Evolutionary conservation across 2,113 vertebrate genomes (phyloP).

Genomic region (Chaetura pelagica): DNA sequence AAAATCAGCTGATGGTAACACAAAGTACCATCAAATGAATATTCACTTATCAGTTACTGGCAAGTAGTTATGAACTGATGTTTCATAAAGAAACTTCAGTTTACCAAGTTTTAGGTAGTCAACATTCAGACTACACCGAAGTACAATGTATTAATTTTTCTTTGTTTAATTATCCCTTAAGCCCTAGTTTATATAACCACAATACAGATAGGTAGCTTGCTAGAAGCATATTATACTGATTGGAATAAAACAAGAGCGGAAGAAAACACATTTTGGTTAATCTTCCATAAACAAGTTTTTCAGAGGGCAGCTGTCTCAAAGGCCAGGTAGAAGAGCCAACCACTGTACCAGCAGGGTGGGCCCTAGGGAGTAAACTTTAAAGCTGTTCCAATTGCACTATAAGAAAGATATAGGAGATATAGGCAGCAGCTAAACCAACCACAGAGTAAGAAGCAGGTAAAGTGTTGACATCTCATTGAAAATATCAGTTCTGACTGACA

Average conservation of each 20-base stretch:
- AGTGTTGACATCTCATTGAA: neutral
- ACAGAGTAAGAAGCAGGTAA: neutral
- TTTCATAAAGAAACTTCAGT: neutral
- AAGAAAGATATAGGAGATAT: neutral
- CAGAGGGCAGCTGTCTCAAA: neutral
- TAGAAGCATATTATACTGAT: neutral
- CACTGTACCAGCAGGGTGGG: neutral
- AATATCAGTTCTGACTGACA: neutral
- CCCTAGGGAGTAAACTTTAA: neutral
- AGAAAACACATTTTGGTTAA: neutral
- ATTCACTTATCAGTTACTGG: neutral
- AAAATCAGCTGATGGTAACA: neutral
- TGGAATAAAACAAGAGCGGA: neutral
- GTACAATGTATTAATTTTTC: neutral
- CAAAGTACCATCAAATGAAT: neutral
- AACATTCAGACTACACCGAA: neutral
- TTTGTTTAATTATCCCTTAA: neutral
- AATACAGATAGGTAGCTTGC: neutral
- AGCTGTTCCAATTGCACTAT: neutral
- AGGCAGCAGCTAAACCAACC: neutral
- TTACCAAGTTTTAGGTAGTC: neutral
- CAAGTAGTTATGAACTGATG: neutral
- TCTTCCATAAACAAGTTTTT: neutral
- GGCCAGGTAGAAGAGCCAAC: neutral
- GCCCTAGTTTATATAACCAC: fast-evolving